Conservation (phyloP, 2,888 invertebrate genomes). For the Aphodius sticticus region DNA sequence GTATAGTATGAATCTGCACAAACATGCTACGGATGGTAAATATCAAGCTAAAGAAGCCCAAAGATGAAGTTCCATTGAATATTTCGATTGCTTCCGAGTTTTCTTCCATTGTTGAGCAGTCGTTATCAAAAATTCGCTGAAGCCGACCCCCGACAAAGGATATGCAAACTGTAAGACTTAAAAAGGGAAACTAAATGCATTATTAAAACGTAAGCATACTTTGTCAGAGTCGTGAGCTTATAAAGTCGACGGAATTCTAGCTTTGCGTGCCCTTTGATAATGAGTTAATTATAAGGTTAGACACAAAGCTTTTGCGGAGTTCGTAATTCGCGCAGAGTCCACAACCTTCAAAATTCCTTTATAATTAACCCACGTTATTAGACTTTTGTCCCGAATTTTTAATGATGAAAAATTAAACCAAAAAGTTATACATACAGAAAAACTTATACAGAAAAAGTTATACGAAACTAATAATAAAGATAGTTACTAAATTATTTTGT, state of each 20-base stretch:
- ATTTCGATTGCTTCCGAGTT: no score
- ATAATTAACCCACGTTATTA: not conserved
- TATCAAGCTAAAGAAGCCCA: no score
- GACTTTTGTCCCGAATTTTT: not conserved
- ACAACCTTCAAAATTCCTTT: not conserved
- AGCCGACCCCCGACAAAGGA: not conserved
- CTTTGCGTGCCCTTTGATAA: not conserved
- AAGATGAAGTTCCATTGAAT: no score
- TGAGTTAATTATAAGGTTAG: not conserved
- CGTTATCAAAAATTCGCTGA: no score
- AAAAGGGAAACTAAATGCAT: not conserved
- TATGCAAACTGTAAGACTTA: not conserved
- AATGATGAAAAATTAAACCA: not conserved
- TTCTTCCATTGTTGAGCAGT: no score
- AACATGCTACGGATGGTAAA: no score
- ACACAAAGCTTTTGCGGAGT: not conserved
- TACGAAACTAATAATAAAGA: not conserved
- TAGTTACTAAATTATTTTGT: conserved; percentile 34
- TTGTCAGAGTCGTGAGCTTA: not conserved
- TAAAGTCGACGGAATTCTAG: not conserved
- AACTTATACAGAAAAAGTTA: not conserved
- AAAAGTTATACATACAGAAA: not conserved
- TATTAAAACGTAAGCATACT: not conserved
- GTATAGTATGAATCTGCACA: no score
- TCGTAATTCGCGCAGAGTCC: not conserved